Conservation (phyloP, 2,113 vertebrate species). For the Potamarius usumacintae region DNA sequence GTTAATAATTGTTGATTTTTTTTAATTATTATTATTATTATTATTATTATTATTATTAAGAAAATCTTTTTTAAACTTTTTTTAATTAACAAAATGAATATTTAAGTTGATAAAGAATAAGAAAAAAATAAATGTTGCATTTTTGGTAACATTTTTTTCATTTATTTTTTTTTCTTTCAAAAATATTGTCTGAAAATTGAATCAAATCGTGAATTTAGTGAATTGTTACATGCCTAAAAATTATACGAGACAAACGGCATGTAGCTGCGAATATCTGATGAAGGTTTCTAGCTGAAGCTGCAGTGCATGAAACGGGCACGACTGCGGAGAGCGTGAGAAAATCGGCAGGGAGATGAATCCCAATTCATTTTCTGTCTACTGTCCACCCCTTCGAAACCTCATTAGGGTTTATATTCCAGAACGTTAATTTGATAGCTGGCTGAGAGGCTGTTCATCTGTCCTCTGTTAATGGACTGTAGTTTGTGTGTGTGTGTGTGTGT, state of each 20-base stretch:
- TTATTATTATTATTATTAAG: too few relatives aligned
- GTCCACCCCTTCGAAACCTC: slow-evolving; percentile 41
- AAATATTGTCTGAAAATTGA: too few relatives aligned
- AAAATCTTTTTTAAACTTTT: too few relatives aligned
- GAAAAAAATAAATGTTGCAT: too few relatives aligned
- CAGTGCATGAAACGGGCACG: background rate
- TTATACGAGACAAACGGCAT: background rate
- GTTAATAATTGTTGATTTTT: too few relatives aligned
- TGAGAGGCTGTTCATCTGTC: slow-evolving; percentile 32
- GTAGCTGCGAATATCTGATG: background rate
- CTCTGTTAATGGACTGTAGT: slow-evolving; percentile 38
- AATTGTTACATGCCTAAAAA: too few relatives aligned
- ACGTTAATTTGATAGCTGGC: slow-evolving; percentile 55
- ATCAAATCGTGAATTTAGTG: too few relatives aligned
- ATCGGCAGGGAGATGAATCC: slow-evolving; percentile 1
- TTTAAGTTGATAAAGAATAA: too few relatives aligned
- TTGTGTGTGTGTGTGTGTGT: background rate
- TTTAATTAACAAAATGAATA: too few relatives aligned
- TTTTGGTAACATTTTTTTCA: too few relatives aligned
- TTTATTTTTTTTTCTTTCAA: too few relatives aligned
- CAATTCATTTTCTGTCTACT: slow-evolving; percentile 37
- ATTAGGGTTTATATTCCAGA: slow-evolving; percentile 49
- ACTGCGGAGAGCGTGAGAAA: background rate
- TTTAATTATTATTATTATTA: too few relatives aligned
- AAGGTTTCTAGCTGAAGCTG: background rate